Percentiles rank a stretch among this genome's conserved stretches.
phyloP scores from a whole-genome alignment of 2,797 vertebrate species.

The Adrianichthys oophorus region DNA sequence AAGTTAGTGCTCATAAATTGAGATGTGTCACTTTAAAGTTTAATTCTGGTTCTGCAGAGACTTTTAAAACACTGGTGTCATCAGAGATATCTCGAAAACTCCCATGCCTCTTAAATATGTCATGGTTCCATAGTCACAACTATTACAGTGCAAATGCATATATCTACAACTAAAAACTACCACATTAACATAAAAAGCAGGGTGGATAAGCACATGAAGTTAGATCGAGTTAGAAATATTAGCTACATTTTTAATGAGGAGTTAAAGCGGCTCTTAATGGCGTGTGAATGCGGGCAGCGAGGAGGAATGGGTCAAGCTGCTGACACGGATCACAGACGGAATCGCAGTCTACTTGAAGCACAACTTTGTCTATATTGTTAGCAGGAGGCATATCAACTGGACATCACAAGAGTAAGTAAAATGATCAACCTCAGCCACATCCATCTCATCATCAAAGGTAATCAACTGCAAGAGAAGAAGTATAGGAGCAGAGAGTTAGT shows the following conservation, averaged over 20 bases:
- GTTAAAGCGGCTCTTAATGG: slow-evolving; percentile 16
- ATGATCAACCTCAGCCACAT: slow-evolving; percentile 95
- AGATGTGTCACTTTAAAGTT: no score
- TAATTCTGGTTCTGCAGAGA: no score
- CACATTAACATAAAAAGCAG: slow-evolving; percentile 16
- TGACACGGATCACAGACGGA: slow-evolving; percentile 37
- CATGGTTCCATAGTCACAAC: no score
- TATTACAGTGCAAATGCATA: background rate
- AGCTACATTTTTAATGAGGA: slow-evolving; percentile 17
- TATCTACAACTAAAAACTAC: background rate
- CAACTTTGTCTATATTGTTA: slow-evolving; percentile 51
- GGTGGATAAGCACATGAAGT: slow-evolving; percentile 28
- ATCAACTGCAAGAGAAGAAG: slow-evolving; percentile 86
- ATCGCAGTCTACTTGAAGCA: slow-evolving; percentile 36
- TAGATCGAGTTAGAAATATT: slow-evolving; percentile 22
- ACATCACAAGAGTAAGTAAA: slow-evolving; percentile 65
- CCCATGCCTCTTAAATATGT: no score
- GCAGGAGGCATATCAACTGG: slow-evolving; percentile 41
- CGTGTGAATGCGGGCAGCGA: slow-evolving; percentile 14
- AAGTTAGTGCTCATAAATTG: no score
- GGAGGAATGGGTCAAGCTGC: slow-evolving; percentile 38
- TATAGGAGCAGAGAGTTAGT: slow-evolving; percentile 82
- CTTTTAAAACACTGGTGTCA: no score
- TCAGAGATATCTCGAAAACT: no score
- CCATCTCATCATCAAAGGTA: slow-evolving; percentile 96